Evolutionary conservation across 2,113 vertebrate species (phyloP).

Genomic region (Takifugu flavidus): DNA sequence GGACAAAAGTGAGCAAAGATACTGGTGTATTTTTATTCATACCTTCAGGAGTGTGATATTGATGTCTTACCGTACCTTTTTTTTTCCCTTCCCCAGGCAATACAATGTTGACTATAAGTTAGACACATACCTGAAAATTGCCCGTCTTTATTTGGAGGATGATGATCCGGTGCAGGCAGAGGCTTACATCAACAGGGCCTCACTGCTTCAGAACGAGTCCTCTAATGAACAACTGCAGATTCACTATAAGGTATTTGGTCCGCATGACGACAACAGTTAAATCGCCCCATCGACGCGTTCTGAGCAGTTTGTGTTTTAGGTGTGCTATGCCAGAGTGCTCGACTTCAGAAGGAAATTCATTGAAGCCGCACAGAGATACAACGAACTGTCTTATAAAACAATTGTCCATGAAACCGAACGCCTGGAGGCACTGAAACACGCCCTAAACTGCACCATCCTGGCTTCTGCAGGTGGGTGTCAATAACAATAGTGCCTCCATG

Average conservation of each 20-base stretch:
- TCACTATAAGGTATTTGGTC: constrained; percentile 86
- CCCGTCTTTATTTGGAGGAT: constrained; percentile 93
- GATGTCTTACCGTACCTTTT: background rate
- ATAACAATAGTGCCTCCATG: background rate
- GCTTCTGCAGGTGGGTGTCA: constrained; percentile 89
- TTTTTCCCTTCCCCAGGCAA: constrained; percentile 74
- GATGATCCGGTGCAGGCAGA: constrained; percentile 98
- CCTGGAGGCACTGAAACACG: constrained; percentile 94
- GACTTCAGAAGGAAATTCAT: constrained; percentile 99
- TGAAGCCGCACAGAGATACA: constrained; percentile 96
- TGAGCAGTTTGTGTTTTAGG: constrained; percentile 64
- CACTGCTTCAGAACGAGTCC: constrained; percentile 96
- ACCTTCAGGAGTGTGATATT: background rate
- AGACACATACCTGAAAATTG: constrained; percentile 98
- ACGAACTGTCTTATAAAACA: constrained; percentile 95
- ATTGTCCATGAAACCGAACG: constrained; percentile 95
- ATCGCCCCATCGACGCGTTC: too few species aligned
- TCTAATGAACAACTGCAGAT: constrained; percentile 98
- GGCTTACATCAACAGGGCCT: constrained; percentile 97
- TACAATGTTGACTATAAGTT: constrained; percentile 98
- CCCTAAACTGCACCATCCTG: constrained; percentile 95
- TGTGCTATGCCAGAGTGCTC: constrained; percentile 95
- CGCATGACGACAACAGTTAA: too few species aligned
- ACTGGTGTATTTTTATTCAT: background rate
- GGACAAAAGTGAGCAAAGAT: constrained; percentile 90